These are phyloP conservation scores for Tachysurus fulvidraco DNA, from an alignment of 2,113 vertebrate species.

Conservation along the genomic window DNA sequence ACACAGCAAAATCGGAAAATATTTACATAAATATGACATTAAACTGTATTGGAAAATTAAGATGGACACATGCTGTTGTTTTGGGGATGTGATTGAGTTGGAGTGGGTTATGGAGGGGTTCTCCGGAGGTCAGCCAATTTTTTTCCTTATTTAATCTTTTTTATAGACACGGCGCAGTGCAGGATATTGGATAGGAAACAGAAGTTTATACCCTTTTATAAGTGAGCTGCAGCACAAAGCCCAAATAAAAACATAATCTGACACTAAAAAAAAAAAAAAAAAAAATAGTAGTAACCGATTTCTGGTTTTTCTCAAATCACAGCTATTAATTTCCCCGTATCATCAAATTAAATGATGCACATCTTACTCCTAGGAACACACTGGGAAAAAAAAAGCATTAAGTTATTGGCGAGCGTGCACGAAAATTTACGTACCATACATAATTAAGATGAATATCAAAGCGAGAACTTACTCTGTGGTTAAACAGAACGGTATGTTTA, in stretches of 20 bases:
- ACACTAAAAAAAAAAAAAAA: not conserved
- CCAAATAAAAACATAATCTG: not conserved
- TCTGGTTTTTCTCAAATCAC: not conserved
- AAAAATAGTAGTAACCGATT: not conserved
- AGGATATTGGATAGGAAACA: not conserved
- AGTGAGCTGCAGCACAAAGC: not conserved
- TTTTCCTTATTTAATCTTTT: conserved; percentile 14
- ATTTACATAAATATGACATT: conserved; percentile 86
- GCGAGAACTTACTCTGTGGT: conserved; percentile 41
- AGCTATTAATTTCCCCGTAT: conserved; percentile 5
- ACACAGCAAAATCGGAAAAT: conserved; percentile 76
- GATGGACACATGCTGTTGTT: conserved; percentile 70
- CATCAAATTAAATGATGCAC: conserved; percentile 19
- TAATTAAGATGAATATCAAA: conserved; percentile 40
- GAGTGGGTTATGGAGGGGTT: conserved; percentile 41
- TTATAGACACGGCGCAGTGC: not conserved
- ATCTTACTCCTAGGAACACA: conserved; percentile 11
- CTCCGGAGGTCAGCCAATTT: conserved; percentile 35
- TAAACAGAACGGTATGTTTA: conserved; percentile 19
- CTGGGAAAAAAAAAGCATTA: not conserved
- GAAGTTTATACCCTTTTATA: conserved; percentile 16
- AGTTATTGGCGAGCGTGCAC: not conserved
- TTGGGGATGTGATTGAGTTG: conserved; percentile 42
- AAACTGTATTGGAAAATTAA: conserved; percentile 80
- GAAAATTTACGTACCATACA: conserved; percentile 27